A percentile compares a stretch with the other conserved stretches of the same genome.
These are phyloP conservation scores for Drosophila mulleri DNA, from an alignment of 2,888 invertebrate species.

Conservation along the genomic window DNA sequence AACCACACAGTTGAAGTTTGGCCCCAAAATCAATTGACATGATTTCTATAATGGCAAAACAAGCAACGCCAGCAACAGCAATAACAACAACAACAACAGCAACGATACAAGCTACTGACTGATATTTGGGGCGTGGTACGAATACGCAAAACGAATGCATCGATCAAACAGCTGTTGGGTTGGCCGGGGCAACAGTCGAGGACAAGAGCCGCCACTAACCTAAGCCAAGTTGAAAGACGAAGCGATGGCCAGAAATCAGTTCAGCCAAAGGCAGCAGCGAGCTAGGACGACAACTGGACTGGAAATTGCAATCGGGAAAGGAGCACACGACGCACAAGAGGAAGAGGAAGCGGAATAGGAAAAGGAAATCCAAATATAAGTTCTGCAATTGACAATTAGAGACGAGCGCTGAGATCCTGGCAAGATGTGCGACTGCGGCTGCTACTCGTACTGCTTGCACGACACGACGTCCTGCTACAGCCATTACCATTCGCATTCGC, in stretches of 20 bases:
- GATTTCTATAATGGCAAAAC: constrained; percentile 60
- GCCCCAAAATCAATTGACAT: constrained; percentile 76
- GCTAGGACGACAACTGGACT: constrained; percentile 48
- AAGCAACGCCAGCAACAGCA: constrained; percentile 1
- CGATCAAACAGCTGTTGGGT: constrained; percentile 62
- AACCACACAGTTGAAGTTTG: constrained; percentile 26
- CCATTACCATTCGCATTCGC: constrained; percentile 66
- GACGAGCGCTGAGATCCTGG: constrained; percentile 8
- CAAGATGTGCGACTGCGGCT: constrained; percentile 76
- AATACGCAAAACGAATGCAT: constrained; percentile 74
- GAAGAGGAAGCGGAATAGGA: not conserved
- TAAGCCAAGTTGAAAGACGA: constrained; percentile 74
- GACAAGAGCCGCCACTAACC: constrained; percentile 65
- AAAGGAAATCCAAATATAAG: not conserved
- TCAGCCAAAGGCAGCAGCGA: constrained; percentile 61
- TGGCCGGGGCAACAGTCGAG: constrained; percentile 48
- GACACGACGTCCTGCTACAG: constrained; percentile 68
- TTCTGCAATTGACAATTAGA: constrained; percentile 7
- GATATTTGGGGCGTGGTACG: constrained; percentile 72
- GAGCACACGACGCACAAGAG: not conserved
- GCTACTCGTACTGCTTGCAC: constrained; percentile 73
- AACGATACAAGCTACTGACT: not conserved
- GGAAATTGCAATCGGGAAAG: not conserved
- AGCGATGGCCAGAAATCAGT: constrained; percentile 79
- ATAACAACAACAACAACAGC: constrained; percentile 15